These are phyloP conservation scores for Auanema freiburgensis DNA, from an alignment of 2,888 invertebrate species.

Conservation along the genomic window DNA sequence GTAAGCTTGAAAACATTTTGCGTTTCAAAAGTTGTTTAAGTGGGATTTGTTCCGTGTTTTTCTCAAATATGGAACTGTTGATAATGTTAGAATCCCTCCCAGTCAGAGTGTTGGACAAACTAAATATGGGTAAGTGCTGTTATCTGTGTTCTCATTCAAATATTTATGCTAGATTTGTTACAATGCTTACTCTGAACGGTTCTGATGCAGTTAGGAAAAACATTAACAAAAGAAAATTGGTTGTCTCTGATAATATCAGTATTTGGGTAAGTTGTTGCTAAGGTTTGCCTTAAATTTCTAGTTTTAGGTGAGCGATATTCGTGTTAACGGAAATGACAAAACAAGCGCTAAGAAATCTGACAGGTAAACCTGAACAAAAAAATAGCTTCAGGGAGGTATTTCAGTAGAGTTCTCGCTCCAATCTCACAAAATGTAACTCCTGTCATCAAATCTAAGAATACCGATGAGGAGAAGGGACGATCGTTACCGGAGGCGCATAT, in stretches of 20 bases:
- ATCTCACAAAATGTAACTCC: no score
- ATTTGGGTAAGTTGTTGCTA: not conserved
- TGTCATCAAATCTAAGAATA: no score
- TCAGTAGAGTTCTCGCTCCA: no score
- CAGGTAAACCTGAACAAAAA: no score
- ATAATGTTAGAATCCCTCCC: constrained; percentile 15
- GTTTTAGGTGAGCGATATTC: no score
- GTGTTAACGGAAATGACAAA: no score
- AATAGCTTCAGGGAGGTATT: no score
- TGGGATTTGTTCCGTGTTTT: constrained; percentile 18
- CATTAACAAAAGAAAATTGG: constrained; percentile 7
- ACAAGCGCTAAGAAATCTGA: no score
- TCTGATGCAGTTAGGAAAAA: constrained; percentile 8
- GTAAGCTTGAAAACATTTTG: constrained; percentile 5
- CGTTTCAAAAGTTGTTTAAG: not conserved
- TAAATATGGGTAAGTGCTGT: constrained; percentile 6
- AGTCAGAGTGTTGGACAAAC: constrained; percentile 3
- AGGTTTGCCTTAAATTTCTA: no score
- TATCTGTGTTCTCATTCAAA: no score
- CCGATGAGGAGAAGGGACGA: no score
- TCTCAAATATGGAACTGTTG: constrained; percentile 9
- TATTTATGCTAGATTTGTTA: constrained; percentile 11
- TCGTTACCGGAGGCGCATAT: no score
- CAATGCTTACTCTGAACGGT: constrained; percentile 16
- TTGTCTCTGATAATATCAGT: not conserved